Conservation (phyloP, 2,888 invertebrate species). For the Chalcosyrphus nemorum region DNA sequence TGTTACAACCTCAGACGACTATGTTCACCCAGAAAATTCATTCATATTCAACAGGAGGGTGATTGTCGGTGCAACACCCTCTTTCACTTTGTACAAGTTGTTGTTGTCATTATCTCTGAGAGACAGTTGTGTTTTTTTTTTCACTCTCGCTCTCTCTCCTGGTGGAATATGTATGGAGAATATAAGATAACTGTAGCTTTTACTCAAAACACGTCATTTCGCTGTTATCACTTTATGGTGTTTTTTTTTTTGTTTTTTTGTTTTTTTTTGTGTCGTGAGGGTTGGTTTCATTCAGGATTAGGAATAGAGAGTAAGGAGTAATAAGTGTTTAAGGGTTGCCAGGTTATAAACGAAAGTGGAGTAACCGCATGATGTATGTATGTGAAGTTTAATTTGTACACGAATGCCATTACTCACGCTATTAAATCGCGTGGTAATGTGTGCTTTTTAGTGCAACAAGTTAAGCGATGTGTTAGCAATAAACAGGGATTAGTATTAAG, state of each 20-base stretch:
- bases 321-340: conserved; percentile 32
- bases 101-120: conserved; percentile 12
- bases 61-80: conserved; percentile 63
- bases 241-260: neutral
- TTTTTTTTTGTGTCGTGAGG: neutral
- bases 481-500: neutral
- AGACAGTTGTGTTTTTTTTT: neutral
- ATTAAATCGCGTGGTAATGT: neutral
- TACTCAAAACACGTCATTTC: conserved; percentile 36
- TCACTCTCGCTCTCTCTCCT: conserved; percentile 6
- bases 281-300: conserved; percentile 49
- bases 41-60: conserved; percentile 73
- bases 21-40: conserved; percentile 61
- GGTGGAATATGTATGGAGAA: conserved; percentile 2
- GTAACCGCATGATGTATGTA: conserved; percentile 3
- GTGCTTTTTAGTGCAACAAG: conserved; percentile 1
- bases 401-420: conserved; percentile 11
- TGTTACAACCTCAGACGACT: conserved; percentile 21
- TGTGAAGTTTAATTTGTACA: neutral
- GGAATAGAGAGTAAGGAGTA: conserved; percentile 13
- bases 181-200: conserved; percentile 30
- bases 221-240: conserved; percentile 22
- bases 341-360: neutral
- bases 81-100: neutral
- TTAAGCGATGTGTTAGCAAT: neutral